Base-by-base conservation (phyloP, 2,797 vertebrate genomes). In the Carcharodon carcharias region DNA sequence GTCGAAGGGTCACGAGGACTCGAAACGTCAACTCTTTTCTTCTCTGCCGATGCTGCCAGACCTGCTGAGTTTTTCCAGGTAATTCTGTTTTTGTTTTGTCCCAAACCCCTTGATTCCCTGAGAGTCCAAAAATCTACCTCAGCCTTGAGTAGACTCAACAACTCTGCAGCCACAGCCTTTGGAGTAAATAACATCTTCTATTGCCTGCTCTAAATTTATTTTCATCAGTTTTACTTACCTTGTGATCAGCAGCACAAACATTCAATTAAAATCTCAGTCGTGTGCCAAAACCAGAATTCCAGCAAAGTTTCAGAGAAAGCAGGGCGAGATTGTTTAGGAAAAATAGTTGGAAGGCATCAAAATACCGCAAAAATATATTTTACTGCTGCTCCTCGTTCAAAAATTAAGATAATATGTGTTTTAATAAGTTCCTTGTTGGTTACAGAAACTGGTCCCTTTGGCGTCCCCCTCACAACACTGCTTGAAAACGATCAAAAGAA, bases 401-500 rank as follows among this genome's bases (percentile, higher is more conserved):
- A 56, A 54, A 28, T 8, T 63, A 14, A 58, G 28, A 9, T 31
- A 54, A 58, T 35, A 50, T 40, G 26, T 69, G 40, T 95, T 67
- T 45, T 56, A 77, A 95, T 16, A 56, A 73, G 14, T 58, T 95
- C 14, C 16, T 77, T 95, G 40, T 95, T 56, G 61, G 18, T 89
- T 96, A 67, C 97, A 99, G 99, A 99, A 97, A 98, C 96, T 0
- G 99, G 98, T 9, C 98, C 99, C 96, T 99, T 99, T 8, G 98
- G 98, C 8, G 99, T 99, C 96, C 97, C 99, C 92, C 98, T 99
- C 16, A 96, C 97, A 0, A 97, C 97, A 0, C 97, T 99, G 92
- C 96, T 99, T 97, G 98, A 99, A 96, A 98, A 98, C 1, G 99
- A 99, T 98, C 98, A 98, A 96, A 99, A 99, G 97, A 99, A 97